phyloP scores from a whole-genome alignment of 64 coral and sea anemone species.

The Catalaphyllia jardinei region DNA sequence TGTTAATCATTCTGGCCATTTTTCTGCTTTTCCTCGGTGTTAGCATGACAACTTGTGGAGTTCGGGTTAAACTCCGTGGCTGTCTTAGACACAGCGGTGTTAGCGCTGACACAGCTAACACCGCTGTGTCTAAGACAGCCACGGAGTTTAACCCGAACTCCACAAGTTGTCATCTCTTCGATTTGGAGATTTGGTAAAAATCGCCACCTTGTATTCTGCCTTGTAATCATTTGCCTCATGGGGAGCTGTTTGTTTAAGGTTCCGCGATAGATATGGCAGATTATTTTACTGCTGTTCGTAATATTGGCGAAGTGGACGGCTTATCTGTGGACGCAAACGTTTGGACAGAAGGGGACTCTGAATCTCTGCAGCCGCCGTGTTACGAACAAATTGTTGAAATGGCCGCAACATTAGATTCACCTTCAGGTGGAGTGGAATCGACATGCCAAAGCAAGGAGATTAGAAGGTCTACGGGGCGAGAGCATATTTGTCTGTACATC shows the following conservation, averaged over 20 bases:
- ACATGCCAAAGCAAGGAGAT: too few species aligned
- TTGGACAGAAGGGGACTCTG: not conserved
- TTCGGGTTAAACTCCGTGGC: not conserved
- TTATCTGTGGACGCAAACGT: too few species aligned
- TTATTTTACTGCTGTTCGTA: not conserved
- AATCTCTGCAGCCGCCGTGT: not conserved
- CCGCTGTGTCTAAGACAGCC: not conserved
- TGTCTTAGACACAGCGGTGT: not conserved
- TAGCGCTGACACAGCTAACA: too few species aligned
- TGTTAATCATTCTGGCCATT: too few species aligned
- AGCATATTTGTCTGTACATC: too few species aligned
- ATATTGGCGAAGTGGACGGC: not conserved
- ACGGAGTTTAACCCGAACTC: not conserved
- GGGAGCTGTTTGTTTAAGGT: too few species aligned
- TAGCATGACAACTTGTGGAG: not conserved
- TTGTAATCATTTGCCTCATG: not conserved
- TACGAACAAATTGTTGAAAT: not conserved
- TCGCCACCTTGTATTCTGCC: not conserved
- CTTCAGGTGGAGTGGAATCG: too few species aligned
- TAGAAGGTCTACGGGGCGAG: too few species aligned
- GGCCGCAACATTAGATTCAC: not conserved
- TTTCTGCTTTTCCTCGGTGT: not conserved
- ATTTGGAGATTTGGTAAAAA: slow-evolving; percentile 16
- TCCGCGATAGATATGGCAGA: not conserved
- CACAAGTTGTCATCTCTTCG: not conserved